These are phyloP conservation scores for Dermatemys mawii DNA, from an alignment of 2,113 vertebrate genomes.

Conservation along the genomic window DNA sequence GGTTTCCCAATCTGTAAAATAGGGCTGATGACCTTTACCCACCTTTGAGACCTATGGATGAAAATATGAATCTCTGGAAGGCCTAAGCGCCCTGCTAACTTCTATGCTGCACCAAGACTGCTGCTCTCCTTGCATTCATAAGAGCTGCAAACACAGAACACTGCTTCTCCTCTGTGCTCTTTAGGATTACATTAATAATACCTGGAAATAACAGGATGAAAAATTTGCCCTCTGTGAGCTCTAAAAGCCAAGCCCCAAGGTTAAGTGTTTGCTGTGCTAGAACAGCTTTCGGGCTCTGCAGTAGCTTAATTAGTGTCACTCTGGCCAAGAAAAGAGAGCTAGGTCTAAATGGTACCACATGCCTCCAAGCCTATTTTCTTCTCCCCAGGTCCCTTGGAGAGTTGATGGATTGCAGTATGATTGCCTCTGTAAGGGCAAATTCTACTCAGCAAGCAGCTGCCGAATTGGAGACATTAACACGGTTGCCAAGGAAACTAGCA, in stretches of 20 bases:
- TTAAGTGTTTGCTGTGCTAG: slow-evolving; percentile 66
- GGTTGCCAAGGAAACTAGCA: not conserved
- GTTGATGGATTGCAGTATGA: slow-evolving; percentile 37
- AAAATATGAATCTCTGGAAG: not conserved
- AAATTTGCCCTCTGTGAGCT: slow-evolving; percentile 56
- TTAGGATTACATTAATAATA: slow-evolving; percentile 59
- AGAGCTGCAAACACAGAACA: not conserved
- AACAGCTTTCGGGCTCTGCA: slow-evolving; percentile 44
- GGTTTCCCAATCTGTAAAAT: not conserved
- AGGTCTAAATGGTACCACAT: not conserved
- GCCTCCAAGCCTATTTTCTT: slow-evolving; percentile 45
- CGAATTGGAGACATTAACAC: not conserved
- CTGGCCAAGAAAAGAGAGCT: slow-evolving; percentile 56
- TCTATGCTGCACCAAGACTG: slow-evolving; percentile 36
- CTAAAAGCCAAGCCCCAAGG: slow-evolving; percentile 68
- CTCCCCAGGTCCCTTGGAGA: rapidly evolving
- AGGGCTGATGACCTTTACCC: not conserved
- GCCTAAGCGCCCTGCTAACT: not conserved
- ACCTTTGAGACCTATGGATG: not conserved
- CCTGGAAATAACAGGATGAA: slow-evolving; percentile 56
- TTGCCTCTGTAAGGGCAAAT: not conserved
- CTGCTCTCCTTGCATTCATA: not conserved
- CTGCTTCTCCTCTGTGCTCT: slow-evolving; percentile 9
- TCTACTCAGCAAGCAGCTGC: not conserved
- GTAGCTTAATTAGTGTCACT: slow-evolving; percentile 68